Conservation (phyloP, 2,113 vertebrate genomes). For the Lasiurus cinereus region DNA sequence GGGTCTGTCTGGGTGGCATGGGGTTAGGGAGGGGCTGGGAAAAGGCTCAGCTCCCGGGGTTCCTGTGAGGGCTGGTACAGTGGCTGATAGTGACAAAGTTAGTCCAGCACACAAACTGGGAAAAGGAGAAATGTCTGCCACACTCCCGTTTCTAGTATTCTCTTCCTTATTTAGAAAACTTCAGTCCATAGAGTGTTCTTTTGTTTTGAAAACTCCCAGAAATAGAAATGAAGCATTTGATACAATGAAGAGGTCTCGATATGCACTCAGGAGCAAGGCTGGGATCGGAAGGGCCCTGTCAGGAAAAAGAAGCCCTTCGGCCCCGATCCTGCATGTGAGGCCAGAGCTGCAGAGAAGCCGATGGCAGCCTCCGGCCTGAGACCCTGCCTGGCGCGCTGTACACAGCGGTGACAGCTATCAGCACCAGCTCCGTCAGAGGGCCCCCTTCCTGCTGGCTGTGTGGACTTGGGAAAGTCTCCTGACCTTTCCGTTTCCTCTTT, state of each 20-base stretch:
- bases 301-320: too few relatives aligned
- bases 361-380: background rate
- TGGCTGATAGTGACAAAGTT: too few relatives aligned
- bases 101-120: rapidly evolving
- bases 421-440: background rate
- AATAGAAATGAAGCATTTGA: background rate
- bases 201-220: background rate
- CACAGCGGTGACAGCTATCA: rapidly evolving
- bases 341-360: background rate
- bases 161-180: slow-evolving; percentile 32
- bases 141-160: background rate
- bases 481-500: background rate
- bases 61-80: rapidly evolving
- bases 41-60: background rate
- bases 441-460: rapidly evolving
- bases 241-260: background rate
- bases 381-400: rapidly evolving
- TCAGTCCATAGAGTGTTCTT: background rate
- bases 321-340: rapidly evolving
- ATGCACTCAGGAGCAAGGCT: rapidly evolving
- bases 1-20: background rate
- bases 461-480: background rate
- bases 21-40: background rate
- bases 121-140: background rate
- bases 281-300: background rate